Evolutionary conservation across 2,888 invertebrate genomes (phyloP).

Genomic region (Rhamphomyia laevipes): DNA sequence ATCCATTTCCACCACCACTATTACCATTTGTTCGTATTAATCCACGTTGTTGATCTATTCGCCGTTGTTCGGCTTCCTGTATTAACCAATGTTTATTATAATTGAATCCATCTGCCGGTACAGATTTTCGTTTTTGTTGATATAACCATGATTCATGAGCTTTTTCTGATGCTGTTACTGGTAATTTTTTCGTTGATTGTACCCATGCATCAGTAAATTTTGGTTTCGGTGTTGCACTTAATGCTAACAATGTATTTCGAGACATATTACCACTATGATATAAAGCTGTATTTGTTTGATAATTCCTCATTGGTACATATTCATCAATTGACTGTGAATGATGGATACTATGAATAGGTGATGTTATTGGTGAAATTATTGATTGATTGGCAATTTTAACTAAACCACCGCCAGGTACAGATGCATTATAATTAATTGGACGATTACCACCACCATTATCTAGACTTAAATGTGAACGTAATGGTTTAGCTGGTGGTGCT

Average conservation of each 20-base stretch:
- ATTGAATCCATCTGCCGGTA: slow-evolving; percentile 48
- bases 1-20: slow-evolving; percentile 14
- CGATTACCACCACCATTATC: slow-evolving; percentile 3
- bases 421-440: background rate
- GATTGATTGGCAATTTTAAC: slow-evolving; percentile 26
- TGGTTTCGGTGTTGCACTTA: slow-evolving; percentile 68
- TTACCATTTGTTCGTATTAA: slow-evolving; percentile 10
- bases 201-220: slow-evolving; percentile 49
- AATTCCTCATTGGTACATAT: slow-evolving; percentile 45
- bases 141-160: slow-evolving; percentile 40
- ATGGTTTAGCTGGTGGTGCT: slow-evolving; percentile 45
- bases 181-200: slow-evolving; percentile 26
- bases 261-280: slow-evolving; percentile 50
- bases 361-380: slow-evolving; percentile 1
- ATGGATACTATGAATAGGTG: background rate
- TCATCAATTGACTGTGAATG: slow-evolving; percentile 42
- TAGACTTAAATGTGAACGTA: slow-evolving; percentile 27
- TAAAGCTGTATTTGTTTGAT: slow-evolving; percentile 24
- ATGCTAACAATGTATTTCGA: slow-evolving; percentile 52
- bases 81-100: slow-evolving; percentile 86
- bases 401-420: slow-evolving; percentile 22
- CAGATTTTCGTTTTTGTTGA: slow-evolving; percentile 50
- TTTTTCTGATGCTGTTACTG: slow-evolving; percentile 18
- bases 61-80: slow-evolving; percentile 80
- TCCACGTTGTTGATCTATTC: slow-evolving; percentile 50